Evolutionary conservation across 2,797 vertebrate genomes (phyloP).

Genomic region (Tiaroga cobitis): DNA sequence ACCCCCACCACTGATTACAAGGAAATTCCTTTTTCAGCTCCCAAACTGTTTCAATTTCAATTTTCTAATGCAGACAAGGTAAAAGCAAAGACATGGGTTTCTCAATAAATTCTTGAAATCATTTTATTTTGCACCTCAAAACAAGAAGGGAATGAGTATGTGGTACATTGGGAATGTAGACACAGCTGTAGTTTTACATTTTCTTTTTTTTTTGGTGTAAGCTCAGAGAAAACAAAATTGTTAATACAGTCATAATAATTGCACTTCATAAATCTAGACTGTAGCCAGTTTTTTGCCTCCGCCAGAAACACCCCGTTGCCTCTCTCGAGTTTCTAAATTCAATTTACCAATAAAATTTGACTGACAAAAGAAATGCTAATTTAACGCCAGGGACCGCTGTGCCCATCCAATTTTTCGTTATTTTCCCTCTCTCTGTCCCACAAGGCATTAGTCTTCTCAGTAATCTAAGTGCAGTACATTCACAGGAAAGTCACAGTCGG

Average conservation of each 20-base stretch:
- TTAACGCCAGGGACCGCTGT: conserved; percentile 76
- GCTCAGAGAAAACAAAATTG: conserved; percentile 79
- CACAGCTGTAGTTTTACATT: conserved; percentile 81
- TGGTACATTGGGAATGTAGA: conserved; percentile 84
- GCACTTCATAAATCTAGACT: conserved; percentile 84
- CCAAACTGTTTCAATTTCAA: background rate
- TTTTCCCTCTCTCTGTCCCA: conserved; percentile 75
- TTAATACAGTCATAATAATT: conserved; percentile 87
- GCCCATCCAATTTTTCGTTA: conserved; percentile 75
- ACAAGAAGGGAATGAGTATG: conserved; percentile 75
- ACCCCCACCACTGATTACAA: background rate
- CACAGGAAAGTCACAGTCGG: conserved; percentile 81
- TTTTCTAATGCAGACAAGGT: conserved; percentile 36
- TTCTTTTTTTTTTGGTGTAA: conserved; percentile 79
- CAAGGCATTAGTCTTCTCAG: conserved; percentile 80
- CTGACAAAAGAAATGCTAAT: conserved; percentile 83
- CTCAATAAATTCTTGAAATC: conserved; percentile 81
- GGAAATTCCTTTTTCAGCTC: background rate
- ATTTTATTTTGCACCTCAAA: conserved; percentile 86
- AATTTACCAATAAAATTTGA: conserved; percentile 81
- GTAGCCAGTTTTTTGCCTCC: conserved; percentile 74
- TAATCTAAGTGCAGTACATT: conserved; percentile 85
- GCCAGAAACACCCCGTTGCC: conserved; percentile 49
- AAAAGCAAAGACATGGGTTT: conserved; percentile 71
- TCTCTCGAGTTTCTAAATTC: conserved; percentile 77